Evolutionary conservation across 2,113 vertebrate genomes (phyloP), one percentile per base, ranked within the genome.

Genomic region (Chelonoidis abingdonii): DNA sequence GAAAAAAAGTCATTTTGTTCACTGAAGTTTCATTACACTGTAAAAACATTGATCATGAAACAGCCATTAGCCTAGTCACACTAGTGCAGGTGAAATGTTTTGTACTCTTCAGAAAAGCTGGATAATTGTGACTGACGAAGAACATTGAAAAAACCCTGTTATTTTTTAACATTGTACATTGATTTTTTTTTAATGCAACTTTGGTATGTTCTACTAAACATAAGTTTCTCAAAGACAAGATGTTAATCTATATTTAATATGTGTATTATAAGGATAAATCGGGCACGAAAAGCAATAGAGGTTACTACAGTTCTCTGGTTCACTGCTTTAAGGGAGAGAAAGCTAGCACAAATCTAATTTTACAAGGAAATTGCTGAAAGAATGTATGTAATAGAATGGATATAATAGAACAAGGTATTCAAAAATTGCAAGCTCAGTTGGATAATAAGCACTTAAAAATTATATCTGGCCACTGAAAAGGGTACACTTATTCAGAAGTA

Each of bases 361-460:
- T 98, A 98, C 96, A 98, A 97, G 96, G 94, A 98, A 98, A 98
- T 97, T 97, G 89, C 94, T 97, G 84, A 96, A 98, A 97, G 97
- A 98, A 97, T 97, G 84, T 93, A 97, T 97, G 94, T 96, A 97
- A 97, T 97, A 98, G 95, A 97, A 97, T 93, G 89, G 84, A 95
- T 95, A 95, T 97, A 98, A 97, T 96, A 97, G 97, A 98, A 98
- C 86, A 97, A 98, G 93, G 90, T 97, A 98, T 98, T 98, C 98
- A 98, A 98, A 97, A 98, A 98, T 93, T 97, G 97, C 95, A 97
- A 97, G 97, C 98, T 98, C 87, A 98, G 97, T 94, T 98, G 95
- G 93, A 95, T 98, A 97, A 97, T 97, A 97, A 97, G 97, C 92
- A 92, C 91, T 97, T 96, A 81, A 96, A 95, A 98, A 96, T 98